Evolutionary conservation across 2,888 invertebrate species (phyloP), one percentile per base, ranked within the genome.

Genomic region (Clanis bilineata): DNA sequence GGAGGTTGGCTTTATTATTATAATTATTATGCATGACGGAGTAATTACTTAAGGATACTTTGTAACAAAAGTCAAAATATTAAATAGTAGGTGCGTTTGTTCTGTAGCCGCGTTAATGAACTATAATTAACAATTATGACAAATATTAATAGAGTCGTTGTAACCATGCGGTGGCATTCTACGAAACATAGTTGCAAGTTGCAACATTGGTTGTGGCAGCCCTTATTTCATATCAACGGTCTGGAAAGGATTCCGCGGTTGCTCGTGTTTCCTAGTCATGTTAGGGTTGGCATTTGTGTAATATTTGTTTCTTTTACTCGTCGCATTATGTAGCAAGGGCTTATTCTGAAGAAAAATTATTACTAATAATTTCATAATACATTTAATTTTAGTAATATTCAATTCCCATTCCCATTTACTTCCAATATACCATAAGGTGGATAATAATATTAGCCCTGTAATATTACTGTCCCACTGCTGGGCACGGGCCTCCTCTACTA

Each of bases 71-170:
- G n/a, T n/a, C 32, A 28, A 51, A 18, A 51, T 25, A 15, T 10
- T 18, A 10, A 51, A 18, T 32, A 1, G 18, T 9, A 51, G 51
- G 18, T 18, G 28, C 2, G 25, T n/a, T 51, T 15, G 51, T 28
- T 51, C 7, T 15, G 7, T 51, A 32, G 22, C 12, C 12, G 23
- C 15, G 18, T 32, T 51, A 51, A 51, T 51, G 18, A 51, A n/a
- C 10, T 32, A 18, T 32, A 51, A 51, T 51, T 51, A 51, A 51
- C 51, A 10, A 51, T 51, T 51, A 51, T 51, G 51, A 51, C 51
- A 51, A 51, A 51, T 51, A 51, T 32, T 51, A 51, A 51, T 51
- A 51, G 51, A 32, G 51, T 28, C 10, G 18, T 32, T 51, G 9
- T 3, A 5, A 45, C 25, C 28, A 51, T 9, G 18, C 51, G 32